Conservation (phyloP, 1,140 invertebrate species). For the Neoseiulus cucumeris region DNA sequence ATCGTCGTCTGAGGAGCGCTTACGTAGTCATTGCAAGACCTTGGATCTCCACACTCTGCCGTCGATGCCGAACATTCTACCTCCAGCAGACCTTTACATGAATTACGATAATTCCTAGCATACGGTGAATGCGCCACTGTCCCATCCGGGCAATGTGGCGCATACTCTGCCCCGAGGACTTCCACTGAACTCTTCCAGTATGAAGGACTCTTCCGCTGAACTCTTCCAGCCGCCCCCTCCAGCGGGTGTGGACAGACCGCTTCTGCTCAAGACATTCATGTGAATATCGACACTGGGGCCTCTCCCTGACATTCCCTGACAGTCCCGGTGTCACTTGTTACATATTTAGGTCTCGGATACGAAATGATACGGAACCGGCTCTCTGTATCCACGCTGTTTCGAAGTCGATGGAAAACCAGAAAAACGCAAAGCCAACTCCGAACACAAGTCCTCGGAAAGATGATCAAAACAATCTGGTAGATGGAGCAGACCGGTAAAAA, state of each 20-base stretch:
- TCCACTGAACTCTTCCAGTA: not conserved
- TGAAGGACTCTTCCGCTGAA: not conserved
- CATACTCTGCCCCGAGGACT: not conserved
- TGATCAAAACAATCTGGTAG: too few relatives aligned
- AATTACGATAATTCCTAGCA: not conserved
- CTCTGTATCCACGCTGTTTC: too few relatives aligned
- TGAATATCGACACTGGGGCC: not conserved
- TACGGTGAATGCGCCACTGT: not conserved
- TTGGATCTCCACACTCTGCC: not conserved
- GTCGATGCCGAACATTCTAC: not conserved
- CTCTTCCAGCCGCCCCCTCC: not conserved
- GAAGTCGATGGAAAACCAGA: too few relatives aligned
- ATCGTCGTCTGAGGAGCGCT: not conserved
- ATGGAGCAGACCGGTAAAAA: too few relatives aligned
- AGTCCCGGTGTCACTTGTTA: too few relatives aligned
- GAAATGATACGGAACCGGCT: too few relatives aligned
- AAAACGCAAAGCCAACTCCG: too few relatives aligned
- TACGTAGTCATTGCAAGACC: not conserved
- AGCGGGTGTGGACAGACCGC: not conserved
- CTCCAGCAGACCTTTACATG: not conserved
- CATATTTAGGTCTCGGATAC: too few relatives aligned
- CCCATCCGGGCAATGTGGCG: not conserved
- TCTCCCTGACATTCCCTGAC: too few relatives aligned
- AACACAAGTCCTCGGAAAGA: too few relatives aligned
- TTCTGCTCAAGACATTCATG: constrained; percentile 10